These are phyloP conservation scores for Cephus nigrinus DNA, from an alignment of 2,888 invertebrate species.

Conservation along the genomic window DNA sequence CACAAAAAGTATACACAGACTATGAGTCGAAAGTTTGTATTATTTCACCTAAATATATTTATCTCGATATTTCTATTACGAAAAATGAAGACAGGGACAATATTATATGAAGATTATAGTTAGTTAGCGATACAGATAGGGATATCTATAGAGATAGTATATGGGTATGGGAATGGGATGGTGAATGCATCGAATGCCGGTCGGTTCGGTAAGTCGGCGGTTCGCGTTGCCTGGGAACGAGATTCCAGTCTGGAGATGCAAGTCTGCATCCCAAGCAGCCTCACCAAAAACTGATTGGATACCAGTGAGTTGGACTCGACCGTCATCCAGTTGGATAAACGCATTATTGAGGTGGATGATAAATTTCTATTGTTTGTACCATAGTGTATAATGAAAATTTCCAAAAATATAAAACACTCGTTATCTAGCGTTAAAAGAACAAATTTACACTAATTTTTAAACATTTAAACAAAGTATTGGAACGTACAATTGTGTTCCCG, in stretches of 20 bases:
- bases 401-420: neutral
- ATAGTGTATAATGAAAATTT: neutral
- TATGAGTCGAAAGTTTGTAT: neutral
- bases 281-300: slow-evolving; percentile 37
- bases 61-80: neutral
- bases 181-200: neutral
- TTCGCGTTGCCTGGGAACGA: slow-evolving; percentile 36
- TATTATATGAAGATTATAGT: neutral
- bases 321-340: neutral
- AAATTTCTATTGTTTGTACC: neutral
- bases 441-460: too few relatives aligned
- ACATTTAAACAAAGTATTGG: neutral
- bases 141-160: neutral
- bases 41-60: neutral
- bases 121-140: neutral
- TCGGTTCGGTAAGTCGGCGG: slow-evolving; percentile 6
- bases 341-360: neutral
- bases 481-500: neutral
- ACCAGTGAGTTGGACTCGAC: neutral
- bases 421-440: neutral
- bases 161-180: neutral
- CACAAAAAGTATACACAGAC: neutral
- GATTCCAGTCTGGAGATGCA: slow-evolving; percentile 35
- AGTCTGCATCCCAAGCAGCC: slow-evolving; percentile 41
- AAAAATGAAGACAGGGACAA: neutral